Conservation (phyloP, 2,113 vertebrate species). For the Oncorhynchus nerka region DNA sequence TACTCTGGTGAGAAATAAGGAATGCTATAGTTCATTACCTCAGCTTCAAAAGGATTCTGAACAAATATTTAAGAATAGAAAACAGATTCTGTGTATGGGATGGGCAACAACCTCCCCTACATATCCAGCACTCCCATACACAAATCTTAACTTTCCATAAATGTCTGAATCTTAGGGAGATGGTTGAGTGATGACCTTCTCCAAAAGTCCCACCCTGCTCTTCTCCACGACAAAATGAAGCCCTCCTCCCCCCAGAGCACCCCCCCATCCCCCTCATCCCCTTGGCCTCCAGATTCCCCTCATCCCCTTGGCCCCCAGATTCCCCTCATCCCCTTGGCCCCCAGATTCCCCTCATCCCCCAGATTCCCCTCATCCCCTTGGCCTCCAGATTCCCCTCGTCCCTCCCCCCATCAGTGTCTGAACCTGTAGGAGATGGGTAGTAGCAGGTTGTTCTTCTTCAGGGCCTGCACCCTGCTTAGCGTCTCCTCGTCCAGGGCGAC, state of each 20-base stretch:
- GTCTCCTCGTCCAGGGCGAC: constrained; percentile 85
- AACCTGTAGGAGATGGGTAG: constrained; percentile 89
- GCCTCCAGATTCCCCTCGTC: neutral
- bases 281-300: no score
- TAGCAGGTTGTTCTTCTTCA: constrained; percentile 89
- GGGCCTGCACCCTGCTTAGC: constrained; percentile 83
- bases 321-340: no score
- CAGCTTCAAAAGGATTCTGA: neutral
- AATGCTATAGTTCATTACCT: neutral
- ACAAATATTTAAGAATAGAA: neutral
- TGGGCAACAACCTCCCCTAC: constrained; percentile 5
- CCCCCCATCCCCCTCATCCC: neutral
- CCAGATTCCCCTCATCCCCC: no score
- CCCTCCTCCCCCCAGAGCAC: neutral
- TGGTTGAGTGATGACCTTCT: neutral
- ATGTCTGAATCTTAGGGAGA: neutral
- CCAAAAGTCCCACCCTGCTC: neutral
- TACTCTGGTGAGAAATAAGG: neutral
- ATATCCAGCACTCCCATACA: neutral
- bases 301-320: no score
- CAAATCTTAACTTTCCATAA: no score
- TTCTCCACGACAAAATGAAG: neutral
- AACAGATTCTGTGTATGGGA: constrained; percentile 1
- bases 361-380: no score
- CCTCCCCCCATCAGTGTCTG: constrained; percentile 59